Evolutionary conservation across 2,888 invertebrate genomes (phyloP).

Genomic region (Sinopyrophorus schimmeli): DNA sequence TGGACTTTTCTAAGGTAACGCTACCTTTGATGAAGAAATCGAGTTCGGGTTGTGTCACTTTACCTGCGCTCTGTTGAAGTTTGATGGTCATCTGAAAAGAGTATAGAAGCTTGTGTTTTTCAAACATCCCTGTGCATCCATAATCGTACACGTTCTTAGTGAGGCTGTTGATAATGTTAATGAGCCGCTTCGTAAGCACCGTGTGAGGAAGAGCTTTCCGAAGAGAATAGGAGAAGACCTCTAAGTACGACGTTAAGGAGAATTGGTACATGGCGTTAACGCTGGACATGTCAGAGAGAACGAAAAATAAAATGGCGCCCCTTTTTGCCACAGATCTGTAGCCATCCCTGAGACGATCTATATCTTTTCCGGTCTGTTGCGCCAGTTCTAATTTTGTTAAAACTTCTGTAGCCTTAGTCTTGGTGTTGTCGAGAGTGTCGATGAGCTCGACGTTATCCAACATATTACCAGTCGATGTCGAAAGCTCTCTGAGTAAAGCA

Average conservation of each 20-base stretch:
- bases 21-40: slow-evolving; percentile 91
- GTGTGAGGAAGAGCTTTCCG: slow-evolving; percentile 83
- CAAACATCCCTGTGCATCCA: slow-evolving; percentile 90
- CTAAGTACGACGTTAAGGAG: slow-evolving; percentile 81
- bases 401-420: slow-evolving; percentile 83
- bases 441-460: slow-evolving; percentile 87
- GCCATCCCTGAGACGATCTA: slow-evolving; percentile 80
- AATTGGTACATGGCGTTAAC: slow-evolving; percentile 94
- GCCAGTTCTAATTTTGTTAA: slow-evolving; percentile 78
- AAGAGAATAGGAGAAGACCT: slow-evolving; percentile 80
- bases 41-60: slow-evolving; percentile 69
- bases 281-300: slow-evolving; percentile 84
- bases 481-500: slow-evolving; percentile 79
- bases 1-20: slow-evolving; percentile 74
- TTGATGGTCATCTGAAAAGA: slow-evolving; percentile 90
- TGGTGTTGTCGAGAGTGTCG: slow-evolving; percentile 85
- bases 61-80: slow-evolving; percentile 70
- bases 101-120: slow-evolving; percentile 85
- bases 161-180: slow-evolving; percentile 80
- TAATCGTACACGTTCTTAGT: slow-evolving; percentile 90
- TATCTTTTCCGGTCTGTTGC: slow-evolving; percentile 74
- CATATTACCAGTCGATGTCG: slow-evolving; percentile 90
- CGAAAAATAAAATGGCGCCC: slow-evolving; percentile 89
- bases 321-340: slow-evolving; percentile 84
- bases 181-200: slow-evolving; percentile 70